Conservation (phyloP, 2,888 invertebrate species). For the Bugulina stolonifera region DNA sequence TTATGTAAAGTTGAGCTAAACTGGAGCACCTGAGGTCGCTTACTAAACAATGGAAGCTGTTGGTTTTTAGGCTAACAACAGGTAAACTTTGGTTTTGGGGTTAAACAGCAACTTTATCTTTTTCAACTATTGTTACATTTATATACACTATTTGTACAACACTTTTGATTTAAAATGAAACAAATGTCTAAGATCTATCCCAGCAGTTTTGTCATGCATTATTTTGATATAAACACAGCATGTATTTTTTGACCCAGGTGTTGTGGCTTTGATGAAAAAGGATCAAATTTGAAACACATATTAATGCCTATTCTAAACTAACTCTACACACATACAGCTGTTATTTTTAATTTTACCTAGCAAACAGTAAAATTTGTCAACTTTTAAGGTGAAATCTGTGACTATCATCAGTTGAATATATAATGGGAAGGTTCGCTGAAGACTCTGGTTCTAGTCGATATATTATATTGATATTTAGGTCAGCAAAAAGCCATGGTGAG, state of each 20-base stretch:
- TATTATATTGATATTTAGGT: no score
- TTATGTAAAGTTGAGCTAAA: neutral
- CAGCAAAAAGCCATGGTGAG: no score
- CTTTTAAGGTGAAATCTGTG: no score
- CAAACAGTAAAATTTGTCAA: no score
- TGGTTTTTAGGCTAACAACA: neutral
- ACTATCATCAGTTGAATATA: no score
- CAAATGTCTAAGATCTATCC: neutral
- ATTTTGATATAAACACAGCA: neutral
- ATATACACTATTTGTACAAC: conserved; percentile 9
- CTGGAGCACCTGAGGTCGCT: neutral
- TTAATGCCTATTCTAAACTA: neutral
- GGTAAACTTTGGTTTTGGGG: neutral
- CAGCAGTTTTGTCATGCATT: neutral
- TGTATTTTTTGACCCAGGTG: neutral
- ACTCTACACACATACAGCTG: neutral
- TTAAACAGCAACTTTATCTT: neutral
- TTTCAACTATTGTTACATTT: conserved; percentile 23
- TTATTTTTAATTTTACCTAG: neutral
- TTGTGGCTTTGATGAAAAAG: neutral
- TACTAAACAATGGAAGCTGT: neutral
- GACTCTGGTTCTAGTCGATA: no score
- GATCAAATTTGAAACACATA: neutral
- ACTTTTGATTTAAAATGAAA: neutral
- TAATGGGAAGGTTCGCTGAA: no score